Conservation (phyloP, 2,797 vertebrate genomes). For the Malacoraja senta region DNA sequence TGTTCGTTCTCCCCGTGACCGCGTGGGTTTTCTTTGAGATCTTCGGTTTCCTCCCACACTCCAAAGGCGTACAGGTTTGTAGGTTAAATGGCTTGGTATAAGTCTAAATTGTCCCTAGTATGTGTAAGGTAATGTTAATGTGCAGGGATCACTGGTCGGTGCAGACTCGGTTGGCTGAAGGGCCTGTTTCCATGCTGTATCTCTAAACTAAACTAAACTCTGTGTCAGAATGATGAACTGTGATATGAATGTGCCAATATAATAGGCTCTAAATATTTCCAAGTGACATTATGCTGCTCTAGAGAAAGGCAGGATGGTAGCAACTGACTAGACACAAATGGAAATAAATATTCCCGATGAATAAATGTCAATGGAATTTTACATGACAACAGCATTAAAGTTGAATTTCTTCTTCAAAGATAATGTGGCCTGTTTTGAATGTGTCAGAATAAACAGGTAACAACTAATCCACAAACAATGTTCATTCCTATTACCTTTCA, state of each 20-base stretch:
- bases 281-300: neutral
- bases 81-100: no score
- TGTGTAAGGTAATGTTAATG: no score
- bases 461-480: neutral
- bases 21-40: no score
- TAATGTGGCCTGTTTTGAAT: neutral
- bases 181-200: no score
- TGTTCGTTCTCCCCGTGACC: no score
- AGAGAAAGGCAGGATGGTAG: neutral
- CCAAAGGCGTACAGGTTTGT: no score
- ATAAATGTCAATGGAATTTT: neutral
- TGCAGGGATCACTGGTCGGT: no score
- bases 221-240: neutral
- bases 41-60: no score
- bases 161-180: no score
- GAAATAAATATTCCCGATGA: neutral
- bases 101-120: no score
- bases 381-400: no score
- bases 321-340: neutral
- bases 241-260: neutral
- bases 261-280: neutral
- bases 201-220: neutral
- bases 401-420: neutral
- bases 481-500: neutral
- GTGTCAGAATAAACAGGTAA: neutral